Evolutionary conservation across 2,797 vertebrate species (phyloP).

Genomic region (Gallirallus australis): DNA sequence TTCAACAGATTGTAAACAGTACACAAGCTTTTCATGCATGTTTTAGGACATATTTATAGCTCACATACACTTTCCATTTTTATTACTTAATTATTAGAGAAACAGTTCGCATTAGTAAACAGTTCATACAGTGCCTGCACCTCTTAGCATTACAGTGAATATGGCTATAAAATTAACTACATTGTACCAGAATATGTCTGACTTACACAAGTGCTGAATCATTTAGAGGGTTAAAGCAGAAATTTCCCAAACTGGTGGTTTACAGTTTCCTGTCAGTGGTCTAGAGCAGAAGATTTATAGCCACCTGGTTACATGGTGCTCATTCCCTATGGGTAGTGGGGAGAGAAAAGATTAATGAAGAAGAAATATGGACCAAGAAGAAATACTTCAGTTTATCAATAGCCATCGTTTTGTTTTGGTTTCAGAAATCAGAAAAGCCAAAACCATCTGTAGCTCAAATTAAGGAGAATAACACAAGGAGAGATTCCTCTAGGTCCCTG

Average conservation of each 20-base stretch:
- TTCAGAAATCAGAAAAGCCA: not conserved
- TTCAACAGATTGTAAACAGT: not conserved
- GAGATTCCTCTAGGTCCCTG: not conserved
- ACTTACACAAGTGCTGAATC: constrained; percentile 39
- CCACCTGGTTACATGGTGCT: not conserved
- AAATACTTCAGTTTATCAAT: not conserved
- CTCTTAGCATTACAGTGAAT: not conserved
- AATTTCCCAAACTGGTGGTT: not conserved
- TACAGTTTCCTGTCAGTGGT: not conserved
- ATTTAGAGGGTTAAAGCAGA: not conserved
- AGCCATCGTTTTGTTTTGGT: not conserved
- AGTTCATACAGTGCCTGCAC: not conserved
- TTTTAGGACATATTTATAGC: not conserved
- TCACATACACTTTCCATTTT: not conserved
- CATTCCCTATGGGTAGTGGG: not conserved
- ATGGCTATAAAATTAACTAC: not conserved
- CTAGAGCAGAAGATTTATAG: not conserved
- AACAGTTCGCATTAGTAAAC: not conserved
- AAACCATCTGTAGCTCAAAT: not conserved
- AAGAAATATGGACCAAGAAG: not conserved
- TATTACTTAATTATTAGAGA: constrained; percentile 3
- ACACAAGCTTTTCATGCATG: not conserved
- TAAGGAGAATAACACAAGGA: not conserved
- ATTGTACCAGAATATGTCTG: not conserved
- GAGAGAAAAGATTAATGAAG: not conserved